Evolutionary conservation across 1,140 invertebrate genomes (phyloP).

Genomic region (Drosophila aff.): DNA sequence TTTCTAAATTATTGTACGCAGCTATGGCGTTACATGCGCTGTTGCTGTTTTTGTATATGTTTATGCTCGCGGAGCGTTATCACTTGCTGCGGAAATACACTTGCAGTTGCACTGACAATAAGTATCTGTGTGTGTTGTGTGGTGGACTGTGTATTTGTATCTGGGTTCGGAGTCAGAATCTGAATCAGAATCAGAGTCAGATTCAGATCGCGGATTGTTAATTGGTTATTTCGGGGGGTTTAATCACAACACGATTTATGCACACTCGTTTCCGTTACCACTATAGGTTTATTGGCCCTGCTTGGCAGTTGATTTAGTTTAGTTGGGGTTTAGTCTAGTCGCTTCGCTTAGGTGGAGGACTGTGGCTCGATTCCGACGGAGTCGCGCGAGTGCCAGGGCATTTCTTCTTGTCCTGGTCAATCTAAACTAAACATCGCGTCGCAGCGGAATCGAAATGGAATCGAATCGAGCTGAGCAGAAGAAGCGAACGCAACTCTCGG

Average conservation of each 20-base stretch:
- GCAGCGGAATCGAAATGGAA: conserved; percentile 38
- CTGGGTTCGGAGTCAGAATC: conserved; percentile 5
- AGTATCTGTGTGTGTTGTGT: conserved; percentile 13
- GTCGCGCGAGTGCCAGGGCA: conserved; percentile 66
- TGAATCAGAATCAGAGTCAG: conserved; percentile 1
- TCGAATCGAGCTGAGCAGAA: conserved; percentile 39
- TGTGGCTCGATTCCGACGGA: conserved; percentile 47
- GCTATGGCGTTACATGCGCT: conserved; percentile 1
- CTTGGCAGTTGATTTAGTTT: conserved; percentile 30
- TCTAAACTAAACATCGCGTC: conserved; percentile 63
- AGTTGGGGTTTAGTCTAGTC: conserved; percentile 7
- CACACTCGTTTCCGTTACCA: conserved; percentile 45
- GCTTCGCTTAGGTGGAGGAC: conserved; percentile 24
- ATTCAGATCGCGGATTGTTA: conserved; percentile 20
- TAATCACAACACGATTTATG: conserved; percentile 47
- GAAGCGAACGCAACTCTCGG: conserved; percentile 44
- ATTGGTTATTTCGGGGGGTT: conserved; percentile 16
- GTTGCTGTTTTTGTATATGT: conserved; percentile 6
- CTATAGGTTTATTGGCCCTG: conserved; percentile 18
- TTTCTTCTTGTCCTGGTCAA: conserved; percentile 67
- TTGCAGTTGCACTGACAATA: conserved; percentile 34
- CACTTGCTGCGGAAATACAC: conserved; percentile 29
- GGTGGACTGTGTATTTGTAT: conserved; percentile 9
- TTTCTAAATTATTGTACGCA: conserved; percentile 10
- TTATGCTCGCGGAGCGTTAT: conserved; percentile 19